These are phyloP conservation scores for Bellardia pandia DNA, from an alignment of 2,888 invertebrate genomes.

Conservation along the genomic window DNA sequence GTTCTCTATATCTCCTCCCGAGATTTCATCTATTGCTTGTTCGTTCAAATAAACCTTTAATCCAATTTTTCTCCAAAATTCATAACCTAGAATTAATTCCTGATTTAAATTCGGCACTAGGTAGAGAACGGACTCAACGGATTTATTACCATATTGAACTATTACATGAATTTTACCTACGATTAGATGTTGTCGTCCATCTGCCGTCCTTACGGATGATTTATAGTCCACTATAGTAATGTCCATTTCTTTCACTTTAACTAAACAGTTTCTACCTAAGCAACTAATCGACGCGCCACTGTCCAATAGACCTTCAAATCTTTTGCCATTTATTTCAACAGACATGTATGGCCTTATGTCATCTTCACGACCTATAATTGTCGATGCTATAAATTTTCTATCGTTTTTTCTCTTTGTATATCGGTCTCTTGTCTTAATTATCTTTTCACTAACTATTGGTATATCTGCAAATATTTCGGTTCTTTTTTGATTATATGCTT, in stretches of 20 bases:
- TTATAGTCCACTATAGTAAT: conserved; percentile 2
- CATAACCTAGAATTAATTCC: conserved; percentile 13
- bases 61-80: conserved; percentile 12
- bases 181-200: conserved; percentile 7
- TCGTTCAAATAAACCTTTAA: background rate
- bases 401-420: background rate
- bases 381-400: conserved; percentile 9
- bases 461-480: conserved; percentile 8
- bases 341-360: conserved; percentile 13
- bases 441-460: background rate
- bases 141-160: conserved; percentile 6
- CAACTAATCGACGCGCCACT: conserved; percentile 24
- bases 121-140: background rate
- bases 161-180: conserved; percentile 20
- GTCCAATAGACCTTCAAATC: conserved; percentile 1
- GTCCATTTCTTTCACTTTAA: background rate
- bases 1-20: background rate
- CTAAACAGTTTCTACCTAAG: conserved; percentile 5
- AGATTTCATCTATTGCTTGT: background rate
- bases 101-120: conserved; percentile 27
- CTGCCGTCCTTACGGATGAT: conserved; percentile 11
- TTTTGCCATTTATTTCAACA: background rate
- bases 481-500: conserved; percentile 7
- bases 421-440: conserved; percentile 21
- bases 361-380: background rate